These are phyloP conservation scores for Drosophila malerkotliana DNA, from an alignment of 1,140 invertebrate genomes.

Conservation along the genomic window DNA sequence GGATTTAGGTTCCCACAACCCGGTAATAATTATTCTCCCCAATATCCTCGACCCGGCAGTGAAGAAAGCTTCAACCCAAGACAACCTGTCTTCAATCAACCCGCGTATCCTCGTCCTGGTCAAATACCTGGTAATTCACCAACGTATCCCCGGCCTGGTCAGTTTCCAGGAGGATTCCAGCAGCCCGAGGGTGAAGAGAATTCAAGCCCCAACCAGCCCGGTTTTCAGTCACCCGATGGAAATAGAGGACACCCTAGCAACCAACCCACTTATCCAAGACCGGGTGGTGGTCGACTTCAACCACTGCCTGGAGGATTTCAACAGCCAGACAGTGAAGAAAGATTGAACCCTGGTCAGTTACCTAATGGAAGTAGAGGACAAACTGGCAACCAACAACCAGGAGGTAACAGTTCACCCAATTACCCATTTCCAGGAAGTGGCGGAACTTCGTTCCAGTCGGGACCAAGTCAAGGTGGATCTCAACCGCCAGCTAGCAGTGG, in stretches of 20 bases:
- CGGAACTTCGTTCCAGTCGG: not conserved
- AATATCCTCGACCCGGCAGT: not conserved
- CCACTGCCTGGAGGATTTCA: too few species aligned
- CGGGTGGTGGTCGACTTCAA: too few species aligned
- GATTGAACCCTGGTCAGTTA: too few species aligned
- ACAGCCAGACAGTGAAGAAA: too few species aligned
- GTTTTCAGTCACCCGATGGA: too few species aligned
- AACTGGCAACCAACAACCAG: constrained; percentile 1
- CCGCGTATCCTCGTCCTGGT: not conserved
- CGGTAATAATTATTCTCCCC: not conserved
- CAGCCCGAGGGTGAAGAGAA: too few species aligned
- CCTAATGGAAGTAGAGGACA: too few species aligned
- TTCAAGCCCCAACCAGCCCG: too few species aligned
- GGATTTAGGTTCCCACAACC: not conserved
- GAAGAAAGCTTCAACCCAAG: constrained; percentile 5
- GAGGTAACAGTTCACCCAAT: not conserved
- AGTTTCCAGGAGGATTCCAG: not conserved
- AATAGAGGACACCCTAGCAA: too few species aligned
- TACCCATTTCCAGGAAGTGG: not conserved
- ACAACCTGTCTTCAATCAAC: constrained; percentile 7
- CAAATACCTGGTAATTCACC: constrained; percentile 3
- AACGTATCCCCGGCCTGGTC: not conserved
- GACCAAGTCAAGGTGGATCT: not conserved
- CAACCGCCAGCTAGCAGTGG: not conserved
- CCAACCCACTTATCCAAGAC: too few species aligned